Evolutionary conservation across 2,113 vertebrate species (phyloP).

Genomic region (Myotis davidii): DNA sequence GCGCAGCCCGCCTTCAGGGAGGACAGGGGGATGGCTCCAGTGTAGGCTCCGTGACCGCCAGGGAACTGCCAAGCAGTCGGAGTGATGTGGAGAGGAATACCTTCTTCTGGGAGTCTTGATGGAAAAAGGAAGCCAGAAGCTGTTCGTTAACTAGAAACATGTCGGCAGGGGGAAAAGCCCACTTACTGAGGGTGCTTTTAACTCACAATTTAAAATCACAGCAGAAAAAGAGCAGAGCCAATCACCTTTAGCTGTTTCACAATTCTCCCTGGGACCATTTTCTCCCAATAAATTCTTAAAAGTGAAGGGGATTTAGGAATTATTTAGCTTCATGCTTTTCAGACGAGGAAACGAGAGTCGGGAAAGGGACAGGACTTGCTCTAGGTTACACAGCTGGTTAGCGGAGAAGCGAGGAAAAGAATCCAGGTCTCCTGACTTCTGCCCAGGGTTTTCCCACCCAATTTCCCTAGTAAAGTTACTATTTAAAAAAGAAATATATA

Average conservation of each 20-base stretch:
- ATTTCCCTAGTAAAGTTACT: neutral
- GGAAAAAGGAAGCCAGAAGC: slow-evolving; percentile 40
- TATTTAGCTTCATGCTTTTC: neutral
- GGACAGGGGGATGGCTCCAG: neutral
- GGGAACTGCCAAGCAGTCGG: neutral
- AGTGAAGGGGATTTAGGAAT: neutral
- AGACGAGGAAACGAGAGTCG: neutral
- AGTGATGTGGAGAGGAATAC: neutral
- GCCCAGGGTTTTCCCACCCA: neutral
- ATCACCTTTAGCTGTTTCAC: neutral
- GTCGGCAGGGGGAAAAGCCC: neutral
- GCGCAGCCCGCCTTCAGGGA: neutral
- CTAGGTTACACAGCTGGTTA: neutral
- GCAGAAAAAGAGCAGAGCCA: neutral
- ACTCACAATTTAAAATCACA: neutral
- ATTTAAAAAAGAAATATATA: neutral
- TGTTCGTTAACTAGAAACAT: slow-evolving; percentile 30
- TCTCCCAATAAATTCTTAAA: neutral
- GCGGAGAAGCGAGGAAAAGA: neutral
- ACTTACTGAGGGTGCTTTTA: slow-evolving; percentile 6
- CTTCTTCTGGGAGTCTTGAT: neutral
- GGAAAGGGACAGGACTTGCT: neutral
- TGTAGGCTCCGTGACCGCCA: neutral
- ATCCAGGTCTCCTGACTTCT: neutral
- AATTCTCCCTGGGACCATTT: neutral